Percentiles rank a stretch among this genome's conserved stretches.
These are phyloP conservation scores for Lycopodina hypogea DNA, from an alignment of 37 sponge, comb jelly and placozoan species.

Conservation along the genomic window DNA sequence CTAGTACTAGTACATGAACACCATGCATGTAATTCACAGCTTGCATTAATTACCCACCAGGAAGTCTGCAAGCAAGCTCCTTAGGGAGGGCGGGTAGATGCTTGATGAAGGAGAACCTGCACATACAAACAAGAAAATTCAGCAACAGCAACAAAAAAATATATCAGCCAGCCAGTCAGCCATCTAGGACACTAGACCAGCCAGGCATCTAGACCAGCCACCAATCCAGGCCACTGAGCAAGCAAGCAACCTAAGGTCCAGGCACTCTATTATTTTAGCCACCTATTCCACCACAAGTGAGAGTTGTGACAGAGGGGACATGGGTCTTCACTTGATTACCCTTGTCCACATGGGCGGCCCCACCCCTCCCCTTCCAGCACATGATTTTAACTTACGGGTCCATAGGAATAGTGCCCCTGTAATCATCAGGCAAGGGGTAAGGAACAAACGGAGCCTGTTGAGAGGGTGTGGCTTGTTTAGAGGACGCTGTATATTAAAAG, in stretches of 20 bases:
- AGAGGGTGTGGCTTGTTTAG: background rate
- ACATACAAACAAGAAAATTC: background rate
- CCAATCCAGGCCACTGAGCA: no score
- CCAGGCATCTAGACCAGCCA: no score
- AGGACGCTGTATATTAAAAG: background rate
- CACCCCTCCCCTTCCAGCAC: no score
- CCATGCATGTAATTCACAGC: background rate
- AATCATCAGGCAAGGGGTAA: constrained; percentile 5
- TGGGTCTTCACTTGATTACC: no score
- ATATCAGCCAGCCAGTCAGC: background rate
- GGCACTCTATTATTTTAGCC: no score
- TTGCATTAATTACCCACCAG: constrained; percentile 35
- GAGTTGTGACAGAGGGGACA: no score
- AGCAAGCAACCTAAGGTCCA: no score
- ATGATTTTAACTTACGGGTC: constrained; percentile 36
- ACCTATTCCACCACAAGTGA: no score
- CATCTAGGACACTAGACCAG: no score
- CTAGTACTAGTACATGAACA: background rate
- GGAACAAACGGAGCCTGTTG: constrained; percentile 15
- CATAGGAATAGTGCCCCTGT: constrained; percentile 12
- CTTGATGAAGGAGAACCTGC: constrained; percentile 74
- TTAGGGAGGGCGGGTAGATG: constrained; percentile 74
- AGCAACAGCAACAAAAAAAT: background rate
- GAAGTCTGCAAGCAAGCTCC: constrained; percentile 58
- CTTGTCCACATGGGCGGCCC: no score